A percentile compares a stretch with the other conserved stretches of the same genome.
Conservation (phyloP, 2,797 vertebrate species). For the Cyprinodon diabolis region DNA sequence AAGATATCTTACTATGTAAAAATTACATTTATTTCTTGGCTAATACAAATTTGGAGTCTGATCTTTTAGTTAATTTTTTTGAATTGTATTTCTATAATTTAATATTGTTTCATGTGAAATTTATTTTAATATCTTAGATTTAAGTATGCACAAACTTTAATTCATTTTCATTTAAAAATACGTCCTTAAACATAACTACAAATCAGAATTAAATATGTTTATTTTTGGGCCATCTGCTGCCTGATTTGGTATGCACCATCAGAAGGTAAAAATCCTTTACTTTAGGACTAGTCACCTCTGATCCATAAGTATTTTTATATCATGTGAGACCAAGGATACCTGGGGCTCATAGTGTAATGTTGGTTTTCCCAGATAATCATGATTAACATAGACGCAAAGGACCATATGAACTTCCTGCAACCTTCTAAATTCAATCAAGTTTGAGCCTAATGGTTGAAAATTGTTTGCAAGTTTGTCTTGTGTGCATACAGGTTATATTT, state of each 20-base stretch:
- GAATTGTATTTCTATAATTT: not conserved
- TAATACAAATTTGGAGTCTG: not conserved
- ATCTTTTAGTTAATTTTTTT: not conserved
- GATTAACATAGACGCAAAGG: not conserved
- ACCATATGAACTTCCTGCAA: not conserved
- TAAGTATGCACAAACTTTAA: not conserved
- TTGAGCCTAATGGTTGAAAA: constrained; percentile 26
- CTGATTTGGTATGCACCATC: not conserved
- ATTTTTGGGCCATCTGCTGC: not conserved
- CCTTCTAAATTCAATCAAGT: constrained; percentile 15
- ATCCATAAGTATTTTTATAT: not conserved
- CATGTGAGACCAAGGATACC: not conserved
- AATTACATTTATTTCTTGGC: not conserved
- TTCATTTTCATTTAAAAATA: not conserved
- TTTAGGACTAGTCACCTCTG: not conserved
- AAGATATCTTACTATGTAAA: not conserved
- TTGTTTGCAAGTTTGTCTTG: no score
- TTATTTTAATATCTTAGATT: not conserved
- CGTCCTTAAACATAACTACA: not conserved
- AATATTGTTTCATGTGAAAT: no score
- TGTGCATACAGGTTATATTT: constrained; percentile 4
- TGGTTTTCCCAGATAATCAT: not conserved
- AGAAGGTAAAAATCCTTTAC: no score
- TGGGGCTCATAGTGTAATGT: not conserved
- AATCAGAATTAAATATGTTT: not conserved